Evolutionary conservation across 2,113 vertebrate genomes (phyloP).

Genomic region (Psittacula cyanocephala): DNA sequence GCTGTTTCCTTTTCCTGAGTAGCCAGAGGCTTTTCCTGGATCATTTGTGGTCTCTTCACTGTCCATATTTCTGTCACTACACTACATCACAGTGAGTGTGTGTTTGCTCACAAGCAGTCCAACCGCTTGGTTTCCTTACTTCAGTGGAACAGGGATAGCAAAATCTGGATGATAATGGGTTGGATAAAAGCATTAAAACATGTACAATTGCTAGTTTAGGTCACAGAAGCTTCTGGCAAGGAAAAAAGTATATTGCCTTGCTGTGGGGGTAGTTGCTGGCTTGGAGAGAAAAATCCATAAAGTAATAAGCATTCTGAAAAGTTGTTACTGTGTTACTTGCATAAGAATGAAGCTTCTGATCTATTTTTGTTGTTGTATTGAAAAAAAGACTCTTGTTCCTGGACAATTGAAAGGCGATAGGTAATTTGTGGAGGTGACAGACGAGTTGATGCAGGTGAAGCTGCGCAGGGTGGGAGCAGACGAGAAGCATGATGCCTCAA

Average conservation of each 20-base stretch:
- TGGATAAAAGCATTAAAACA: not conserved
- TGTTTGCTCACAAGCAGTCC: not conserved
- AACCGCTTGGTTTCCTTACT: not conserved
- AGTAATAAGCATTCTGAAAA: not conserved
- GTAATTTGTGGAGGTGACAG: not conserved
- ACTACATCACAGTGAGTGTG: accelerated
- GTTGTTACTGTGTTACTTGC: not conserved
- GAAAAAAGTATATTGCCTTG: not conserved
- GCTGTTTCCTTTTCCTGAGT: not conserved
- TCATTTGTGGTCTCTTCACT: accelerated
- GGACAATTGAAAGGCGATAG: not conserved
- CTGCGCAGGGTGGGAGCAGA: not conserved
- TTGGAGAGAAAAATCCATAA: not conserved
- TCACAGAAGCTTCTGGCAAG: not conserved
- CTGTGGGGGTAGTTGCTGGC: not conserved
- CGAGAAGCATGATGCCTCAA: not conserved
- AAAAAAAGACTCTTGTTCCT: not conserved
- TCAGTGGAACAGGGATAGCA: not conserved
- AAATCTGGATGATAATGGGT: not conserved
- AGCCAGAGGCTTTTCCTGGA: not conserved
- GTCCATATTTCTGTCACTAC: accelerated
- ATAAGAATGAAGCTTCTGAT: not conserved
- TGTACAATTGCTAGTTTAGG: not conserved
- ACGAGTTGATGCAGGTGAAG: not conserved
- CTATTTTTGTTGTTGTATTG: not conserved